Base-by-base conservation (phyloP, 2,797 vertebrate genomes). In the Podarcis lilfordi region DNA sequence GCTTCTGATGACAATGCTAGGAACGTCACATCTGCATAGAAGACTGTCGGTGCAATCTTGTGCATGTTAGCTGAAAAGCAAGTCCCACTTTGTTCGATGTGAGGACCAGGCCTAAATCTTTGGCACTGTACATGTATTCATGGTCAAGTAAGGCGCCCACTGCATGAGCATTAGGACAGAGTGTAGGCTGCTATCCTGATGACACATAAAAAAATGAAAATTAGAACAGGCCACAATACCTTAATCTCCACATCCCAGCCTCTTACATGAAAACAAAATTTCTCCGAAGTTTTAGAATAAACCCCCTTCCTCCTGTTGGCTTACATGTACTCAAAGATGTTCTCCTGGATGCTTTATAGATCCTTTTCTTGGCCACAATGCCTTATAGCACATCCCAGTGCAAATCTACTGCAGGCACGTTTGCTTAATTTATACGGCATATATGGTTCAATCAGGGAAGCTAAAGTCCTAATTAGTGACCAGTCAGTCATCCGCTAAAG, bases 391-490 rank as follows among this genome's bases (percentile, higher is more conserved):
- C 19, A 43, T 45, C 23, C 15, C 29, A 75, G 7, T 76, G 17
- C 43, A 87, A 77, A 7, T 23, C 77, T 45, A 13, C 29, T 61
- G 29, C 69, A 71, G 35, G 27, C 76, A 1, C 25, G 32, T 35
- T 77, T 21, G 8, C 68, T 75, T 81, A 81, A 77, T 88, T 85
- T 76, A 82, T 77, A 29, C 35, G 69, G 23, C 5, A 43, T 71
- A 61, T 35, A 23, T 61, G 59, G 64, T 68, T 86, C 32, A 86
- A 40, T n/a, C 5, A 78, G n/a, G 71, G 11, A 87, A 81, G 37
- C 15, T 76, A 82, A 69, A 71, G 81, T 75, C 17, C 71, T 77
- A 80, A 89, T 90, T 85, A 85, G 64, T 81, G 77, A 85, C 61
- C 71, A 81, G 64, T 82, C 78, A 85, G 64, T 90, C 61, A 85